Evolutionary conservation across 2,888 invertebrate species (phyloP).

Genomic region (Zygaena filipendulae): DNA sequence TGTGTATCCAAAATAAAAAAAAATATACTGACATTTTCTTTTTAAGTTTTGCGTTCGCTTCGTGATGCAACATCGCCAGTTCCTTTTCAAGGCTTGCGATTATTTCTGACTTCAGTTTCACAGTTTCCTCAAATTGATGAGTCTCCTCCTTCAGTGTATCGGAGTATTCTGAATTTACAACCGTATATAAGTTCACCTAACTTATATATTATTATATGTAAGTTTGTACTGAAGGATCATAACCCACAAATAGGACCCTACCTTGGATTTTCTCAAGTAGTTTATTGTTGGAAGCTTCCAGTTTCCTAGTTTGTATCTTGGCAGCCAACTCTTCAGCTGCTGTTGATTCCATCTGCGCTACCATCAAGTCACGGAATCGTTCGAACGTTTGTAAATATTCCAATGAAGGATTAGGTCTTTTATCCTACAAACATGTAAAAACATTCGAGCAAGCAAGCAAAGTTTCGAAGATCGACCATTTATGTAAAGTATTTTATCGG

Average conservation of each 20-base stretch:
- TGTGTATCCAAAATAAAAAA: no score
- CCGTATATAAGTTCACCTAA: no score
- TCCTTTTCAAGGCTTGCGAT: slow-evolving; percentile 28
- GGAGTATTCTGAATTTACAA: slow-evolving; percentile 30
- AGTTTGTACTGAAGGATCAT: no score
- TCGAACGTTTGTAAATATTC: slow-evolving; percentile 41
- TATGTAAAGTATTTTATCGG: no score
- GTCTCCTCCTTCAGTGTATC: slow-evolving; percentile 28
- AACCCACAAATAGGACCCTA: no score
- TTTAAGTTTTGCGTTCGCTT: slow-evolving; percentile 23
- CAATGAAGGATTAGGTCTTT: slow-evolving; percentile 18
- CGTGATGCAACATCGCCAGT: slow-evolving; percentile 24
- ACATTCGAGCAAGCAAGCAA: neutral
- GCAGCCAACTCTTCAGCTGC: slow-evolving; percentile 55
- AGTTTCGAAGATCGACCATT: neutral
- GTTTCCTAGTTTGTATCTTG: slow-evolving; percentile 44
- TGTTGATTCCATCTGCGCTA: slow-evolving; percentile 43
- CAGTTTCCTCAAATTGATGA: slow-evolving; percentile 24
- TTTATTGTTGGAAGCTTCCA: slow-evolving; percentile 47
- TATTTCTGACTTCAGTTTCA: slow-evolving; percentile 25
- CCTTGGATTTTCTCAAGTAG: slow-evolving; percentile 44
- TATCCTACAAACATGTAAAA: slow-evolving; percentile 3
- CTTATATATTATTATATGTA: no score
- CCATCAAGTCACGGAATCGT: slow-evolving; percentile 42
- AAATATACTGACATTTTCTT: slow-evolving; percentile 38